Percentiles rank a stretch among this genome's conserved stretches.
Evolutionary conservation across 2,888 invertebrate genomes (phyloP).

Genomic region (Incurvaria masculella): DNA sequence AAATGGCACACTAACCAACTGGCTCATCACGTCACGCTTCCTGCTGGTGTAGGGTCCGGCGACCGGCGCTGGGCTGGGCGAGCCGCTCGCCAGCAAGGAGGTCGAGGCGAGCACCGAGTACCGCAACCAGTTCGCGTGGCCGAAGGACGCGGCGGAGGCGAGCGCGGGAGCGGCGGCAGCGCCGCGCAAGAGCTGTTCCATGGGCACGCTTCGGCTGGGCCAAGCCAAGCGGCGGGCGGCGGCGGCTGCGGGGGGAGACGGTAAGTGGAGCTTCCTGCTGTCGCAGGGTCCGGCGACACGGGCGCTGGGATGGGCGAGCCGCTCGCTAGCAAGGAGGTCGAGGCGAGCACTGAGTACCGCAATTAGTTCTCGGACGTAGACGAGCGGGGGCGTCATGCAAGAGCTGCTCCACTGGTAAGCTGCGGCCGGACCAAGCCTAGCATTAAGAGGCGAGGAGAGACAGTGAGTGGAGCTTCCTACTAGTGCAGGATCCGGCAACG

Average conservation of each 20-base stretch:
- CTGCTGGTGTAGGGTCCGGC: slow-evolving; percentile 37
- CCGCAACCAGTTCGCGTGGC: slow-evolving; percentile 89
- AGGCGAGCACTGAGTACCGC: slow-evolving; percentile 74
- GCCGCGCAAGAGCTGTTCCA: slow-evolving; percentile 82
- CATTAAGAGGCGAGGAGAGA: slow-evolving; percentile 67
- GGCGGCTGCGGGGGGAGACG: slow-evolving; percentile 61
- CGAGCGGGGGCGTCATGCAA: slow-evolving; percentile 68
- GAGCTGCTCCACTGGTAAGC: slow-evolving; percentile 84
- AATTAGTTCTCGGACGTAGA: slow-evolving; percentile 73
- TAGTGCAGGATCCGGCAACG: slow-evolving; percentile 39
- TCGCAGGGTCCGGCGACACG: slow-evolving; percentile 44
- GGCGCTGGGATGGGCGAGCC: slow-evolving; percentile 67
- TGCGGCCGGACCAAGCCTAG: slow-evolving; percentile 61
- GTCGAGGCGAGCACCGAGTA: slow-evolving; percentile 69
- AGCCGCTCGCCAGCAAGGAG: slow-evolving; percentile 61
- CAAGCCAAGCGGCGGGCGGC: slow-evolving; percentile 59
- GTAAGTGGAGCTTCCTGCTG: too few species aligned
- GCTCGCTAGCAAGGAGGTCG: slow-evolving; percentile 52
- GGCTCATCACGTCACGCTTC: too few species aligned
- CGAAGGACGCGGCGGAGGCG: slow-evolving; percentile 56
- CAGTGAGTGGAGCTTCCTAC: slow-evolving; percentile 48
- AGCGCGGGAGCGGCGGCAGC: slow-evolving; percentile 43
- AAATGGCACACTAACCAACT: too few species aligned
- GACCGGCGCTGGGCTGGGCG: slow-evolving; percentile 62
- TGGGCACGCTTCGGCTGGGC: slow-evolving; percentile 76